A percentile compares a stretch with the other conserved stretches of the same genome.
Evolutionary conservation across 2,797 vertebrate species (phyloP).

Genomic region (Champsocephalus gunnari): DNA sequence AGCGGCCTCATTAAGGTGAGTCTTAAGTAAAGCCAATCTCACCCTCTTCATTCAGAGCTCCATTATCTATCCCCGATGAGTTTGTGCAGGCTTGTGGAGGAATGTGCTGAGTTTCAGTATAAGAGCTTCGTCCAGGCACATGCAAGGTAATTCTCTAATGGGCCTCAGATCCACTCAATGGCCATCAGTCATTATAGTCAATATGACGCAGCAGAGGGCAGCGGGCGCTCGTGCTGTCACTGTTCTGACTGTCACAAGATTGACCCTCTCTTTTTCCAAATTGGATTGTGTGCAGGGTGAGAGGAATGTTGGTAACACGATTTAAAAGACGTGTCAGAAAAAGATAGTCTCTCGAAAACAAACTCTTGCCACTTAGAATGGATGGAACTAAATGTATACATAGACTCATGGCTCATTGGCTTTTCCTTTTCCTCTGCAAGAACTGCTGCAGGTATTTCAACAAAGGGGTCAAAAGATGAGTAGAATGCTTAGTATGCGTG

Average conservation of each 20-base stretch:
- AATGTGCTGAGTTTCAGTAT: conserved; percentile 52
- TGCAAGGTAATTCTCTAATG: conserved; percentile 67
- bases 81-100: conserved; percentile 43
- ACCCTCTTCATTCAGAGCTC: conserved; percentile 9
- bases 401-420: not conserved
- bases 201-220: conserved; percentile 54
- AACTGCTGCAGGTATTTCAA: conserved; percentile 38
- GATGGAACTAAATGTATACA: conserved; percentile 15
- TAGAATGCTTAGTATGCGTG: conserved; percentile 14
- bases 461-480: conserved; percentile 34
- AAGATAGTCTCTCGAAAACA: conserved; percentile 31
- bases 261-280: conserved; percentile 37
- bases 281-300: conserved; percentile 45
- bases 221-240: conserved; percentile 41
- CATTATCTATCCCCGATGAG: conserved; percentile 20
- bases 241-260: conserved; percentile 53
- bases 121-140: conserved; percentile 35
- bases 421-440: conserved; percentile 2
- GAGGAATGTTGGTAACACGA: conserved; percentile 44
- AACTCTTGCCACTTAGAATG: conserved; percentile 22
- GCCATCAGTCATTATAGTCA: conserved; percentile 61
- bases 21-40: not conserved
- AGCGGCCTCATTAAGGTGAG: not conserved
- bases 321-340: conserved; percentile 21
- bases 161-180: conserved; percentile 51